These are phyloP conservation scores for Wiebesia pumilae DNA, from an alignment of 1,140 invertebrate genomes.

Conservation along the genomic window DNA sequence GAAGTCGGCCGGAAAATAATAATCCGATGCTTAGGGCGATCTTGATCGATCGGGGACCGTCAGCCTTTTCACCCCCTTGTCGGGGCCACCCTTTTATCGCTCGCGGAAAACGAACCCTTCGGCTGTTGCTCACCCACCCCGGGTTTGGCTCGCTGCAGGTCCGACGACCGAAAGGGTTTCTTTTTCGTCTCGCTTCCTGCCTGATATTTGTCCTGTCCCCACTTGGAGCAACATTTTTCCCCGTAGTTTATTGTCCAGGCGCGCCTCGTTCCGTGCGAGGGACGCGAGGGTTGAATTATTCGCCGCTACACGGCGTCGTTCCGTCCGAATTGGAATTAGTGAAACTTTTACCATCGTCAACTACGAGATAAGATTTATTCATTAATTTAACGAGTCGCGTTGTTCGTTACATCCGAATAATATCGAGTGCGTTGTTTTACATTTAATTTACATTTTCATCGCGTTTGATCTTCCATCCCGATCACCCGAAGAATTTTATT, in stretches of 20 bases:
- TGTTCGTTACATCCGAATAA: no score
- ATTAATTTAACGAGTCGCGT: not conserved
- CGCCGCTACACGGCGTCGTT: no score
- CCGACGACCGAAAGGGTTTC: slow-evolving; percentile 40
- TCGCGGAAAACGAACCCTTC: slow-evolving; percentile 41
- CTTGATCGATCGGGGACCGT: slow-evolving; percentile 41
- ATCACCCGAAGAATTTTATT: no score
- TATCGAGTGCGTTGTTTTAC: no score
- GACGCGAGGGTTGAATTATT: slow-evolving; percentile 18
- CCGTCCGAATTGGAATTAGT: not conserved
- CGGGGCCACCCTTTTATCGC: slow-evolving; percentile 27
- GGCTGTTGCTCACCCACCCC: slow-evolving; percentile 7
- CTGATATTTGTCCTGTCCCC: not conserved
- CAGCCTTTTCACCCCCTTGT: slow-evolving; percentile 8
- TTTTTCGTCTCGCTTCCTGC: slow-evolving; percentile 38
- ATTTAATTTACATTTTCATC: no score
- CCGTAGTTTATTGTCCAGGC: slow-evolving; percentile 18
- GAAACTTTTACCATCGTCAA: not conserved
- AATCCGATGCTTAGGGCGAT: slow-evolving; percentile 47
- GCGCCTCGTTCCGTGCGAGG: not conserved
- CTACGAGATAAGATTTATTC: not conserved
- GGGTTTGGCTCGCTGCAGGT: slow-evolving; percentile 3
- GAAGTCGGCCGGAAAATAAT: slow-evolving; percentile 53
- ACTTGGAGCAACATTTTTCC: not conserved
- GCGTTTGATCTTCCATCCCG: no score